Conservation (phyloP, 2,113 vertebrate genomes). For the Oreotrochilus melanogaster region DNA sequence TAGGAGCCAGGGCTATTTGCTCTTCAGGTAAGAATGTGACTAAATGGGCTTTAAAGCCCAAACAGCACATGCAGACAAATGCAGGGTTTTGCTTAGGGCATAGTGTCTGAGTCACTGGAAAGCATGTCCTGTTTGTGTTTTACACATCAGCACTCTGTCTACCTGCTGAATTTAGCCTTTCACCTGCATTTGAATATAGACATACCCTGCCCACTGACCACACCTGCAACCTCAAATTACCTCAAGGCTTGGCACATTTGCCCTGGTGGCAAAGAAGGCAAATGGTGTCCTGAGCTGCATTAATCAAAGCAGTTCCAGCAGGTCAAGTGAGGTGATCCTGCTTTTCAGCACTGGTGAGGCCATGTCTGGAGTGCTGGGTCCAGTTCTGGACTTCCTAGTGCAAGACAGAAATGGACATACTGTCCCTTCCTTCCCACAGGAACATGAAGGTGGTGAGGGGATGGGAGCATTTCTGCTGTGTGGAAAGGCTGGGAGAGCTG, state of each 20-base stretch:
- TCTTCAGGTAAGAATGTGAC: not conserved
- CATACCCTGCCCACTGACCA: not conserved
- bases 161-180: not conserved
- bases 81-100: not conserved
- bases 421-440: not conserved
- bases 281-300: not conserved
- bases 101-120: not conserved
- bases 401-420: not conserved
- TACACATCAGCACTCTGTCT: not conserved
- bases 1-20: not conserved
- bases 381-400: not conserved
- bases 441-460: not conserved
- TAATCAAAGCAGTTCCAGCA: not conserved
- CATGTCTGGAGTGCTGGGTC: not conserved
- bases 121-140: not conserved
- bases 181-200: not conserved
- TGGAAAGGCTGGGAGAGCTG: not conserved
- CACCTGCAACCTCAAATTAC: not conserved
- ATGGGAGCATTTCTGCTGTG: not conserved
- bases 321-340: not conserved
- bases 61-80: not conserved
- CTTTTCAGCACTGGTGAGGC: not conserved
- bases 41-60: not conserved
- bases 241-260: not conserved
- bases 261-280: rapidly evolving